A percentile compares a stretch with the other conserved stretches of the same genome.
These are phyloP conservation scores for Oceanodroma tethys DNA, from an alignment of 2,113 vertebrate species.

Conservation along the genomic window DNA sequence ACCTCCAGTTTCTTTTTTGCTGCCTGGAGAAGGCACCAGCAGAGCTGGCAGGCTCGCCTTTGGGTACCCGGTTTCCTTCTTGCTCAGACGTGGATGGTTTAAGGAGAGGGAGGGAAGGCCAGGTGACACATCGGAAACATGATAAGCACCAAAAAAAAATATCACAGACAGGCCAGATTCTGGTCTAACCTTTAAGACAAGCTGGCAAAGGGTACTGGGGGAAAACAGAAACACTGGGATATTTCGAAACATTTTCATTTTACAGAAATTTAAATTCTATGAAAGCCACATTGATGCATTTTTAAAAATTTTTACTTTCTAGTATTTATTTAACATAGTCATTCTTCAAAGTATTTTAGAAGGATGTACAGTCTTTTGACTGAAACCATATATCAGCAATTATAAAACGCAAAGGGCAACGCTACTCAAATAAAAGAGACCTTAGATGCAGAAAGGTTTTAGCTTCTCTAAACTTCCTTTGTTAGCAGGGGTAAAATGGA, in stretches of 20 bases:
- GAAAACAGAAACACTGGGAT: neutral
- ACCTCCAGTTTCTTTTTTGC: neutral
- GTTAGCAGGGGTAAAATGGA: conserved; percentile 15
- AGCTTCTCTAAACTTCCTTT: conserved; percentile 53
- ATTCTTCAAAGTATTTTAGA: neutral
- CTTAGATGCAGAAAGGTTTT: neutral
- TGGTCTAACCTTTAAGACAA: neutral
- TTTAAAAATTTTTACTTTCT: neutral
- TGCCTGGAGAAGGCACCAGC: neutral
- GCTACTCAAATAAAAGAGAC: conserved; percentile 1
- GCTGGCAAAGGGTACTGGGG: neutral
- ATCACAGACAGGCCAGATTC: neutral
- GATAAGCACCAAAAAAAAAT: neutral
- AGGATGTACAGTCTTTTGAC: neutral
- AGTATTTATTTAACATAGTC: neutral
- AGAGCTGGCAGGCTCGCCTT: neutral
- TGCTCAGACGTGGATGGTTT: neutral
- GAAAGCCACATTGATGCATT: neutral
- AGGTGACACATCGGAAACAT: accelerated
- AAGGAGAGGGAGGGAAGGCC: neutral
- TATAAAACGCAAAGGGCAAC: conserved; percentile 3
- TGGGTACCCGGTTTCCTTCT: neutral
- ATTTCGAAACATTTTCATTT: neutral
- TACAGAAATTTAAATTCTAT: neutral
- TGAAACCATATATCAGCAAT: neutral